Conservation (phyloP, 2,113 vertebrate species). For the Corythoichthys intestinalis region DNA sequence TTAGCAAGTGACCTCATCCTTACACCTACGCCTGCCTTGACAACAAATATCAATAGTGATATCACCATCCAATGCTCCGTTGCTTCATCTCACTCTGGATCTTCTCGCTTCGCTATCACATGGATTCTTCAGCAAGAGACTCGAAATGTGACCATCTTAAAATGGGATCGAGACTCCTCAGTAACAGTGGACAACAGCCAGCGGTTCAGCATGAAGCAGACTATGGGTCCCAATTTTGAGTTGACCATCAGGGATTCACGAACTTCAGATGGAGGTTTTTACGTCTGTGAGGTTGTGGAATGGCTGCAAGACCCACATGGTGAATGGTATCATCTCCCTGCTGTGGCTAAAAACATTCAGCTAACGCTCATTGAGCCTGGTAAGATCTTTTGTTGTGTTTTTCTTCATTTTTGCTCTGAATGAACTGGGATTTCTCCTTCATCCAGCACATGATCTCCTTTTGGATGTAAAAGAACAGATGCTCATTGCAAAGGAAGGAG, state of each 20-base stretch:
- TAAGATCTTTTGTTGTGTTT: background rate
- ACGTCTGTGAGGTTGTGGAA: slow-evolving; percentile 68
- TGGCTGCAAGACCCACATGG: slow-evolving; percentile 66
- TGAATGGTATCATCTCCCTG: slow-evolving; percentile 59
- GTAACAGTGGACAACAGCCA: slow-evolving; percentile 30
- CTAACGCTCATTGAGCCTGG: slow-evolving; percentile 36
- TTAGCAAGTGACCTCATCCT: slow-evolving; percentile 57
- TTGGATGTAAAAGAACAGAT: slow-evolving; percentile 19
- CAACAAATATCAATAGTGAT: slow-evolving; percentile 30
- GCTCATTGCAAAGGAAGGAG: slow-evolving; percentile 34
- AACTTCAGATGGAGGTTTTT: slow-evolving; percentile 57
- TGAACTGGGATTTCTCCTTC: background rate
- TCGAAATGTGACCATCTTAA: slow-evolving; percentile 41
- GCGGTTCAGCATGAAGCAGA: slow-evolving; percentile 50
- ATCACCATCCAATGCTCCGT: slow-evolving; percentile 57
- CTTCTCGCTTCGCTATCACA: slow-evolving; percentile 58
- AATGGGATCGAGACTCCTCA: slow-evolving; percentile 46
- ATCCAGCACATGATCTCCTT: slow-evolving; percentile 44
- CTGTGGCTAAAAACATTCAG: slow-evolving; percentile 9
- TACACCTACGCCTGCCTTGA: background rate
- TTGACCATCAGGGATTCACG: slow-evolving; percentile 50
- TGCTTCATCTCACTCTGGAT: background rate
- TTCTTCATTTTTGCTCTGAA: background rate
- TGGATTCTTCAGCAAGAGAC: slow-evolving; percentile 49
- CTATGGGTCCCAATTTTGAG: slow-evolving; percentile 48